phyloP scores from a whole-genome alignment of 1,140 invertebrate species.

The Samia ricini region DNA sequence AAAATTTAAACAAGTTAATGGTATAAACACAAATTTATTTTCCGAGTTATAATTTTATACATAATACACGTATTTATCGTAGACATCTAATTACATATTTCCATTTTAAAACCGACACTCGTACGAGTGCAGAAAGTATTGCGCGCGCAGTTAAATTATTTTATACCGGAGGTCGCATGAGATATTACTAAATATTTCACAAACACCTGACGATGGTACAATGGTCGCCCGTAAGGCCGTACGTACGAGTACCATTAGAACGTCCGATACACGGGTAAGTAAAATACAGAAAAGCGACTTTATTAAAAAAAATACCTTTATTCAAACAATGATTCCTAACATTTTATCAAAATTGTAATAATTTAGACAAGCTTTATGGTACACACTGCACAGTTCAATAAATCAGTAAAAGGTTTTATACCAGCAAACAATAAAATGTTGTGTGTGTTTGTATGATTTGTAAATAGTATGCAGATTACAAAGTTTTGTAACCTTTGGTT shows the following conservation, averaged over 20 bases:
- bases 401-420: too few species aligned
- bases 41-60: too few species aligned
- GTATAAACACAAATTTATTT: too few species aligned
- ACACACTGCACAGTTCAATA: too few species aligned
- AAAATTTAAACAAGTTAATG: too few species aligned
- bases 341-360: too few species aligned
- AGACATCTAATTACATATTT: not conserved
- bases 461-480: too few species aligned
- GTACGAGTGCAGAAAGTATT: not conserved
- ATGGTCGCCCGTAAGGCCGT: conserved; percentile 14
- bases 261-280: conserved; percentile 3
- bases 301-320: not conserved
- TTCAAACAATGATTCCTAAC: too few species aligned
- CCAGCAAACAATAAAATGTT: too few species aligned
- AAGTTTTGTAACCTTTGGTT: too few species aligned
- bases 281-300: not conserved
- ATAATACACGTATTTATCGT: not conserved
- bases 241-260: conserved; percentile 17
- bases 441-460: too few species aligned
- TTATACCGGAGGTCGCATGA: conserved; percentile 8
- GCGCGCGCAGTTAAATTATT: conserved; percentile 7
- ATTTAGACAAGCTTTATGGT: too few species aligned
- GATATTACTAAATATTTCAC: conserved; percentile 22
- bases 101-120: not conserved
- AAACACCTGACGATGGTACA: conserved; percentile 17